A percentile compares a stretch with the other conserved stretches of the same genome.
These are phyloP conservation scores for Xyliphius kryptos DNA, from an alignment of 2,113 vertebrate species.

Conservation along the genomic window DNA sequence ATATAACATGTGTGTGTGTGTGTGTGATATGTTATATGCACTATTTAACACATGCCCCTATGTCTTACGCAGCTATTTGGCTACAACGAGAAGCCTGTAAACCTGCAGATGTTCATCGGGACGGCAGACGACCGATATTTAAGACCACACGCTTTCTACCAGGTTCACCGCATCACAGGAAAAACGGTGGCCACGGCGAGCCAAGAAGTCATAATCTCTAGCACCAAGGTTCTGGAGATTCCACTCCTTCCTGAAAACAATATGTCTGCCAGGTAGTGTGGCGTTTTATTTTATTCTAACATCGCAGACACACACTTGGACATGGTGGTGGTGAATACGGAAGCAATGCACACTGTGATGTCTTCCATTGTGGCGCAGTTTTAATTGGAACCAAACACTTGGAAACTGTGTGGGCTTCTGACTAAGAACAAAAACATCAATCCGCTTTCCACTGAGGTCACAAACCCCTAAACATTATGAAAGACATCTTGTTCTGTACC, in stretches of 20 bases:
- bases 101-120: slow-evolving; percentile 98
- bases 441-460: too few species aligned
- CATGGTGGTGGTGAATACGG: slow-evolving; percentile 36
- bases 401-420: slow-evolving; percentile 45
- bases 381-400: slow-evolving; percentile 47
- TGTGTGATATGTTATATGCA: too few species aligned
- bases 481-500: too few species aligned
- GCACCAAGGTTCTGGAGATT: slow-evolving; percentile 96
- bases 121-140: slow-evolving; percentile 96
- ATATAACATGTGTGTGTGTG: too few species aligned
- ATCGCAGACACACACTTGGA: slow-evolving; percentile 43
- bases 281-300: too few species aligned
- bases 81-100: slow-evolving; percentile 91
- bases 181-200: slow-evolving; percentile 96
- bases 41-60: too few species aligned
- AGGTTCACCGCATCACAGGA: slow-evolving; percentile 97
- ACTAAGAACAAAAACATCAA: slow-evolving; percentile 26
- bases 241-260: slow-evolving; percentile 95
- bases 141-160: slow-evolving; percentile 95
- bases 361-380: slow-evolving; percentile 45
- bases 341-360: slow-evolving; percentile 37
- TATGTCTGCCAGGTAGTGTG: slow-evolving; percentile 98
- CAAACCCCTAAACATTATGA: too few species aligned
- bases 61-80: slow-evolving; percentile 74
- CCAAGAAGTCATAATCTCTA: slow-evolving; percentile 88